Conservation (phyloP, 2,797 vertebrate species). For the Discoglossus pictus region DNA sequence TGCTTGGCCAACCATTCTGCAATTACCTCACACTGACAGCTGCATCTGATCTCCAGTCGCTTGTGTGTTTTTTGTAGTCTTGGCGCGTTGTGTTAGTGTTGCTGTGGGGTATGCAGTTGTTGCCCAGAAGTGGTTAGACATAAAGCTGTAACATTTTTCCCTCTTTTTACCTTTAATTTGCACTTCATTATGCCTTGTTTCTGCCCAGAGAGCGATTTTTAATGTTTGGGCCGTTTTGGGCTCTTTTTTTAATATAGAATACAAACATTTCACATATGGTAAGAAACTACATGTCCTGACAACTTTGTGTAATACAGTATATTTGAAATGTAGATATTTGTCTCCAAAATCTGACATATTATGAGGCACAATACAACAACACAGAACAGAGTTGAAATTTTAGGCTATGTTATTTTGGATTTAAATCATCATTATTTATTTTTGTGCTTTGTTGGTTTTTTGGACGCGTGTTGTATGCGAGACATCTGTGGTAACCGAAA, state of each 20-base stretch:
- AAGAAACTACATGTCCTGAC: slow-evolving; percentile 3
- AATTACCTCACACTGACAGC: slow-evolving; percentile 60
- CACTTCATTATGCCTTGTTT: slow-evolving; percentile 53
- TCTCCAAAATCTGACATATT: slow-evolving; percentile 22
- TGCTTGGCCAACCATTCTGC: slow-evolving; percentile 55
- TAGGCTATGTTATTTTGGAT: too few species aligned
- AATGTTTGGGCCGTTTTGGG: slow-evolving; percentile 29
- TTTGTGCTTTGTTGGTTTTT: too few species aligned
- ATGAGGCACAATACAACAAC: background rate
- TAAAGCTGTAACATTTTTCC: slow-evolving; percentile 46
- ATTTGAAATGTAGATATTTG: slow-evolving; percentile 10
- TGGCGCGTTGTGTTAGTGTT: slow-evolving; percentile 55
- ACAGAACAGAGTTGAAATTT: background rate
- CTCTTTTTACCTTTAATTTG: slow-evolving; percentile 55
- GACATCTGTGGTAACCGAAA: too few species aligned
- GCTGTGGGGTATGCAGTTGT: slow-evolving; percentile 46
- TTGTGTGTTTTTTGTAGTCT: slow-evolving; percentile 55
- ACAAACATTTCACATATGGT: slow-evolving; percentile 34
- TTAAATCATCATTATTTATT: too few species aligned
- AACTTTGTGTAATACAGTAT: slow-evolving; percentile 15
- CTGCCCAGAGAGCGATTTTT: slow-evolving; percentile 46
- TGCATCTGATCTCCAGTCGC: slow-evolving; percentile 62
- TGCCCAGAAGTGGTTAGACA: slow-evolving; percentile 55
- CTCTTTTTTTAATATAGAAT: background rate
- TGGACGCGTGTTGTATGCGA: too few species aligned